Evolutionary conservation across 2,797 vertebrate genomes (phyloP).

Genomic region (Epinephelus malabaricus): DNA sequence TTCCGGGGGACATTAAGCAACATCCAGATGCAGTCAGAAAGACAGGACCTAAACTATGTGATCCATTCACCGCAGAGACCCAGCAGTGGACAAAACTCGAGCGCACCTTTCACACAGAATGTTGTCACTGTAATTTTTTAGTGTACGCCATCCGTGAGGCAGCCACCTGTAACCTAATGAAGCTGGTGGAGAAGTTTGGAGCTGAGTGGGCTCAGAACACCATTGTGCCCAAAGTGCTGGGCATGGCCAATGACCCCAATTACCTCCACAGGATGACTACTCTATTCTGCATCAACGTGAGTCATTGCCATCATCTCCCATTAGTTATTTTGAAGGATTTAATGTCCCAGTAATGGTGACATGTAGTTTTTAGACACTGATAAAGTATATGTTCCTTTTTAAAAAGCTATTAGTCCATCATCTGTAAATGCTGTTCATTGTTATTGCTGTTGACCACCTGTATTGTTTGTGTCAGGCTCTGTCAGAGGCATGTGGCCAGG

Average conservation of each 20-base stretch:
- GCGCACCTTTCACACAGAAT: neutral
- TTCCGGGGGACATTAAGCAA: neutral
- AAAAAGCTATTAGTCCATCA: fast-evolving
- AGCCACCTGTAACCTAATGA: constrained; percentile 93
- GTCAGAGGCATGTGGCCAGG: constrained; percentile 92
- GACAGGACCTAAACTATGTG: neutral
- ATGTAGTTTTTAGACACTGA: no score
- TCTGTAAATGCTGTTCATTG: neutral
- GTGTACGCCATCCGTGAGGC: constrained; percentile 94
- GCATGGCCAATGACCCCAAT: constrained; percentile 94
- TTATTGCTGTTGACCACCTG: neutral
- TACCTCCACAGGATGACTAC: constrained; percentile 96
- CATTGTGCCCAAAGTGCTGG: constrained; percentile 93
- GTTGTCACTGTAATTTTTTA: constrained; percentile 54
- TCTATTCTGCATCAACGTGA: constrained; percentile 95
- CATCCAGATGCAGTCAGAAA: neutral
- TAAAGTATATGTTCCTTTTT: neutral
- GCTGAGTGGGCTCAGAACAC: constrained; percentile 94
- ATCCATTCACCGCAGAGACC: neutral
- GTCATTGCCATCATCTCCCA: constrained; percentile 52
- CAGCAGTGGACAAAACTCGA: neutral
- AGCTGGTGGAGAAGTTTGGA: constrained; percentile 94
- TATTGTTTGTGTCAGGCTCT: constrained; percentile 82
- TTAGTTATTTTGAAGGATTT: no score
- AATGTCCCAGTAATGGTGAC: no score